Base-by-base conservation (phyloP, 2,888 invertebrate species). In the Aphelenchoides bicaudatus region DNA sequence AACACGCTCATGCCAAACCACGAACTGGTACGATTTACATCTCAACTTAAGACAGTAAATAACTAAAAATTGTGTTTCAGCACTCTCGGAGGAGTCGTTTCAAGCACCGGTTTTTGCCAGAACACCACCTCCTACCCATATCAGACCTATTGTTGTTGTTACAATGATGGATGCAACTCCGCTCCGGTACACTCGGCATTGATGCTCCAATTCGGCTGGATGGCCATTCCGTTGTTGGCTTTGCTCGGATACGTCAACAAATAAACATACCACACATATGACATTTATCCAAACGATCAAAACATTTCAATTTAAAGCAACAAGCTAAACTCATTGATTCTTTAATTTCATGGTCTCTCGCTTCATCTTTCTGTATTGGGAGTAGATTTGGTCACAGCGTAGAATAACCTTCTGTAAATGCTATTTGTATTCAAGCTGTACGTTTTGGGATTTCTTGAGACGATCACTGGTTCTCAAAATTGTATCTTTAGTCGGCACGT, bases 11-110 rank as follows among this genome's bases (percentile, higher is more conserved):
- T 58, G 58, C 38, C 46, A 58, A 16, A 39, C 27, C 16, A 46
- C 58, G 19, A 58, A 57, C 37, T 58, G 58, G n/a, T n/a, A n/a
- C n/a, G n/a, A n/a, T n/a, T n/a, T 56, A 47, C 6, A 2, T 25
- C 25, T 5, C 4, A 10, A 19, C 43, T 2, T 48, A 8, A 3
- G 16, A 2, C 21, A 53, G 13, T 23, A 4, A 21, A 1, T 2
- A n/a, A 16, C 6, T 46, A 28, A 4, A 16, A 28, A 28, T 28
- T 25, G 19, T 1, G 16, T 10, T 51, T 46, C 16, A 51, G 51
- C 25, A 21, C n/a, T n/a, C n/a, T n/a, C 10, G 39, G 39, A 19
- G 51, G 51, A 30, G 25, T 51, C 30, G 39, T 51, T n/a, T 23
- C 16, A 6, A 8, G 37, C 8, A 39, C 16, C 1, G 51, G 51